Conservation (phyloP, 2,113 vertebrate genomes). For the Albula goreensis region DNA sequence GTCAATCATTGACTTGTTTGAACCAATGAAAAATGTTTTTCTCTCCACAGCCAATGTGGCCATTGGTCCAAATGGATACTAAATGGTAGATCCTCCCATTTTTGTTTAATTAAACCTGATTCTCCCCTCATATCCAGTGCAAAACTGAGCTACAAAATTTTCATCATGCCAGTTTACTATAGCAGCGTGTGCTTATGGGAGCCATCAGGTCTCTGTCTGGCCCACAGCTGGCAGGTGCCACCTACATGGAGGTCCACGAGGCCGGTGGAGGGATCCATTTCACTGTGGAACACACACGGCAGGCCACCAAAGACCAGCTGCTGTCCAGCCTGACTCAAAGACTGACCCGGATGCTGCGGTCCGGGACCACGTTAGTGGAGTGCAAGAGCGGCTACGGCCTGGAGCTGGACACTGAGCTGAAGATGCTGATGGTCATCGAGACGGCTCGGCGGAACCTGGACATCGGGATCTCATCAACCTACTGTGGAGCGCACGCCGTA, state of each 20-base stretch:
- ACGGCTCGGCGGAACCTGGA: constrained; percentile 65
- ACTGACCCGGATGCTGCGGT: constrained; percentile 76
- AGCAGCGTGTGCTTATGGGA: background rate
- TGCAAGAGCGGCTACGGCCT: constrained; percentile 97
- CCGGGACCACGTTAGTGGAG: constrained; percentile 88
- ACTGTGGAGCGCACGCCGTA: constrained; percentile 91
- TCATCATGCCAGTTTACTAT: background rate
- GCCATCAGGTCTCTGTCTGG: background rate
- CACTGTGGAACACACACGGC: constrained; percentile 82
- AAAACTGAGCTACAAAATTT: no score
- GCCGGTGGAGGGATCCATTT: constrained; percentile 94
- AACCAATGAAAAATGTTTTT: no score
- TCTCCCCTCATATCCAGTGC: no score
- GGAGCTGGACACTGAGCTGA: constrained; percentile 81
- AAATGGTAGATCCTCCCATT: no score
- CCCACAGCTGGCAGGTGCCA: constrained; percentile 85
- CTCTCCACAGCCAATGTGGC: no score
- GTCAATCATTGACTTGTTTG: no score
- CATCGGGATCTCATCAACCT: constrained; percentile 85
- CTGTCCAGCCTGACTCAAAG: constrained; percentile 63
- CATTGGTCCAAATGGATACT: no score
- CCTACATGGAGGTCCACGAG: constrained; percentile 93
- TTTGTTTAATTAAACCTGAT: no score
- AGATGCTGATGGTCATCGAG: constrained; percentile 88
- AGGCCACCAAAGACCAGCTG: constrained; percentile 73